Base-by-base conservation (phyloP, 2,113 vertebrate species). In the Apteryx owenii region DNA sequence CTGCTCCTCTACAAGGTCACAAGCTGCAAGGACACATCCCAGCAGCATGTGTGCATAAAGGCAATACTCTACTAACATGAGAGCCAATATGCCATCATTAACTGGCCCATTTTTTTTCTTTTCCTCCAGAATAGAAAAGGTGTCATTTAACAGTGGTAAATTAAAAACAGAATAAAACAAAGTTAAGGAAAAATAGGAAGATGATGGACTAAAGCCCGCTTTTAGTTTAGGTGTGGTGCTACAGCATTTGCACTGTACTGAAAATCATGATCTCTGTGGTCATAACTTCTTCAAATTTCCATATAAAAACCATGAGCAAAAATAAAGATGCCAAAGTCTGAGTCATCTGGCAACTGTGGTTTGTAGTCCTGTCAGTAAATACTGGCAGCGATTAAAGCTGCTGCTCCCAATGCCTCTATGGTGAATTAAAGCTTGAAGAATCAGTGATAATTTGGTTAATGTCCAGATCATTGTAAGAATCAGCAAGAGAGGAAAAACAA, bases 261-360 rank as follows among this genome's bases (percentile, higher is more conserved):
- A 89, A 96, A 97, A 88, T 93, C 91, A 97, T 90, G 51, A 95
- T 95, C 91, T 95, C 83, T 94, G 71, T 88, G 66, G 90, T 85
- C 62, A 90, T 58, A 91, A 44, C 62, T 94, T 81, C 88, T 97
- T 94, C 23, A 90, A 92, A 97, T 94, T 91, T 96, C 82, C 82
- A 95, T 94, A 94, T 96, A 97, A 97, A 97, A 95, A 82, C 60
- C 70, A 85, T 36, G 62, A 97, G 56, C 81, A 81, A 94, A 93
- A 91, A 88, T 51, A 85, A 94, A 25, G 85, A 87, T 77, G 95
- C 91, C 92, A 95, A 95, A 97, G 23, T 96, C 80, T 96, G 96
- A 97, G 87, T 96, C 94, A 97, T 94, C 78, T 95, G 83, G 94
- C 89, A 98, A 92, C 50, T 58, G 70, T 77, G 77, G 85, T 84